phyloP scores from a whole-genome alignment of 2,113 vertebrate genomes.

The Melozone crissalis region DNA sequence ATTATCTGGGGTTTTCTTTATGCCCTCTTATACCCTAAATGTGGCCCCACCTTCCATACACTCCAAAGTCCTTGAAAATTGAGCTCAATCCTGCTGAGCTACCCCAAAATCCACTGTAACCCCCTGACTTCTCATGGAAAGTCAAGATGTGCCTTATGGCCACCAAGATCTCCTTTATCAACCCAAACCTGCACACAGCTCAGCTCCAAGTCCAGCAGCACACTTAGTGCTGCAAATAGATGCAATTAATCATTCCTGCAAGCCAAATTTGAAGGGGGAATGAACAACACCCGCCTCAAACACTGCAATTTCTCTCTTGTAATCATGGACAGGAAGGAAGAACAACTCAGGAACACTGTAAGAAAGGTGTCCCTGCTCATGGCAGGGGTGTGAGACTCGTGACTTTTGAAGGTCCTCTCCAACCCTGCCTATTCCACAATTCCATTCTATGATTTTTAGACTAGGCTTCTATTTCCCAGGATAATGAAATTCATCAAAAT shows the following conservation, averaged over 20 bases:
- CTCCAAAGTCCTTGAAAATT: fast-evolving
- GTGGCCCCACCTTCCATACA: fast-evolving
- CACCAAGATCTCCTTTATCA: background rate
- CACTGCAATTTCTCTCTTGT: background rate
- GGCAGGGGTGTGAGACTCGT: fast-evolving
- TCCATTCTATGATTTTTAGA: too few relatives aligned
- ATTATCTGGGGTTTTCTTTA: background rate
- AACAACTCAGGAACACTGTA: background rate
- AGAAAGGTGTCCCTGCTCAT: background rate
- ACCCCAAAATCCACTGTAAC: background rate
- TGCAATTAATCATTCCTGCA: background rate
- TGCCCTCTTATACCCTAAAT: background rate
- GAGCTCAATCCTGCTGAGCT: fast-evolving
- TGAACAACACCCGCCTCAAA: background rate
- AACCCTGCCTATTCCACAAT: background rate
- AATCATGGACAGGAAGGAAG: background rate
- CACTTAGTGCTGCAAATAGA: background rate
- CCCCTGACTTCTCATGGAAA: background rate
- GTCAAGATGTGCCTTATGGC: too few relatives aligned
- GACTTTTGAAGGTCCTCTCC: background rate
- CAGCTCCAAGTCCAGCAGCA: background rate
- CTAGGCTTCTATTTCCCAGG: background rate
- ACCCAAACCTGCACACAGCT: background rate
- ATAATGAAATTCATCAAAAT: background rate
- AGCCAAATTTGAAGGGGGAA: background rate